Conservation (phyloP, 2,797 vertebrate genomes). For the Tolypeutes matacus region DNA sequence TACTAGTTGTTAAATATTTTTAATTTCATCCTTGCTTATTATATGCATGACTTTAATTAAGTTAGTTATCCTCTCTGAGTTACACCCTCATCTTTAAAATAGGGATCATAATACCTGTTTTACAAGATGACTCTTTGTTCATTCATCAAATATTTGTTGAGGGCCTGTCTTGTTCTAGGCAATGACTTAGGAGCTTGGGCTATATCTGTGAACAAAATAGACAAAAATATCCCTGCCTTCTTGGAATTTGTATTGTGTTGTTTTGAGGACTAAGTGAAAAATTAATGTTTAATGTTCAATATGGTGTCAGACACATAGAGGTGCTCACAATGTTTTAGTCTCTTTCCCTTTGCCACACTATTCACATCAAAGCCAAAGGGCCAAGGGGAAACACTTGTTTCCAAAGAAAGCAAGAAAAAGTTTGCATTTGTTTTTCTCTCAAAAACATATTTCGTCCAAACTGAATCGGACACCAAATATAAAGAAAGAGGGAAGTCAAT, state of each 20-base stretch:
- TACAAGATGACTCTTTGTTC: constrained; percentile 58
- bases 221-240: neutral
- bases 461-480: constrained; percentile 6
- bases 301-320: neutral
- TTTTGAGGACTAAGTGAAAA: neutral
- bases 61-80: constrained; percentile 52
- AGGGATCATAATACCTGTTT: constrained; percentile 48
- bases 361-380: neutral
- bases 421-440: neutral
- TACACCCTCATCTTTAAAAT: constrained; percentile 55
- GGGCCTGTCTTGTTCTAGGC: constrained; percentile 28
- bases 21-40: constrained; percentile 31
- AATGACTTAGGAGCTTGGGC: neutral
- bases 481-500: neutral
- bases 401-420: constrained; percentile 8
- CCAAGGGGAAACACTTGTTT: neutral
- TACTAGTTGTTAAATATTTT: constrained; percentile 10
- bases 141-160: constrained; percentile 42
- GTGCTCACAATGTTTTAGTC: neutral
- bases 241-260: neutral
- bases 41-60: constrained; percentile 36
- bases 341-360: neutral
- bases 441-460: neutral
- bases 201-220: constrained; percentile 15
- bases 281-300: neutral